A percentile compares a stretch with the other conserved stretches of the same genome.
These are phyloP conservation scores for Phalanger gymnotis DNA, from an alignment of 2,797 vertebrate genomes.

Conservation along the genomic window DNA sequence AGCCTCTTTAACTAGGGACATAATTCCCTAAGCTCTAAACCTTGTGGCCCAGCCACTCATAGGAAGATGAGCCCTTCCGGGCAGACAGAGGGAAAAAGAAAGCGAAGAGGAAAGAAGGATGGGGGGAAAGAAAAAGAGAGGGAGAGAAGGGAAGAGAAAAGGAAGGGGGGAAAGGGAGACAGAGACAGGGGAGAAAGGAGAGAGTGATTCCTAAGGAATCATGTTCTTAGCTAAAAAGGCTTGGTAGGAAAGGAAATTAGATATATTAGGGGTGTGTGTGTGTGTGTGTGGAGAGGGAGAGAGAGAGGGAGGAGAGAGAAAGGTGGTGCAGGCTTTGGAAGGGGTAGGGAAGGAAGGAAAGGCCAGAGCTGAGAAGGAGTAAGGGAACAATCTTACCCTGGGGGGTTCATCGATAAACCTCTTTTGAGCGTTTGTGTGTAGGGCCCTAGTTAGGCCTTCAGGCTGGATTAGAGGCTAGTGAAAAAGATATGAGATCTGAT, in stretches of 20 bases:
- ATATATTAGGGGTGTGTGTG: slow-evolving; percentile 30
- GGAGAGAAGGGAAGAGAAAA: neutral
- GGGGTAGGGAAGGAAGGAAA: neutral
- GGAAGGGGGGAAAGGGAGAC: neutral
- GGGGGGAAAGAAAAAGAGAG: neutral
- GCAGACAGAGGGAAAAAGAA: neutral
- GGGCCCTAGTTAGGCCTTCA: neutral
- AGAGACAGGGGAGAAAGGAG: neutral
- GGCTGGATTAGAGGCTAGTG: neutral
- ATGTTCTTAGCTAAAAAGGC: neutral
- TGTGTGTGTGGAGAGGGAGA: too few relatives aligned
- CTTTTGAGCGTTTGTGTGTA: neutral
- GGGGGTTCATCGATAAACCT: neutral
- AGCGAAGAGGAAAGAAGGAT: neutral
- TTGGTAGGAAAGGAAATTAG: slow-evolving; percentile 35
- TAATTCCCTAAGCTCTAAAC: slow-evolving; percentile 17
- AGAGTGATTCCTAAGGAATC: neutral
- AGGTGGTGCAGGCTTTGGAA: neutral
- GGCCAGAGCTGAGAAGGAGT: neutral
- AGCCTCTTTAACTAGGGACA: neutral
- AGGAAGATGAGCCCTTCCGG: neutral
- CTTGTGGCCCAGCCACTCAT: neutral
- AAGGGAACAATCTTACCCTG: neutral
- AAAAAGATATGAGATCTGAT: neutral
- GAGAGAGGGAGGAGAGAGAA: neutral